Conservation (phyloP, 2,113 vertebrate species). For the Heloderma charlesbogerti region DNA sequence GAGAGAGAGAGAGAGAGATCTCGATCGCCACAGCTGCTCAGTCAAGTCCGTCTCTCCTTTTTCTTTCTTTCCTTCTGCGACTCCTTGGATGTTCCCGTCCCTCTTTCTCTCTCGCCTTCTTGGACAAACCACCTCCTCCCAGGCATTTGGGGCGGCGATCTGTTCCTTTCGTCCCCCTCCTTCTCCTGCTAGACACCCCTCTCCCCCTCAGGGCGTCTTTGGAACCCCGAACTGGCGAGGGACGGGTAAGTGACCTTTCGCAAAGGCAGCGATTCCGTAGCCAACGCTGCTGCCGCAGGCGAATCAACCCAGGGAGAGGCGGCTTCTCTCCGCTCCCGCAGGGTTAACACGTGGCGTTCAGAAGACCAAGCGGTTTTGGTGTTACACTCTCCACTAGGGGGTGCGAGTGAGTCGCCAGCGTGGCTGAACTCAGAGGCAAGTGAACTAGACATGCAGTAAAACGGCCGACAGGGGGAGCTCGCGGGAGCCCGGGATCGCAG, state of each 20-base stretch:
- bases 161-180: neutral
- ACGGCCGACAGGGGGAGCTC: neutral
- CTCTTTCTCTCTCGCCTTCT: neutral
- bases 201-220: neutral
- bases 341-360: neutral
- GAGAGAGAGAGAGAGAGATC: too few species aligned
- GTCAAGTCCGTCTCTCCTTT: rapidly evolving
- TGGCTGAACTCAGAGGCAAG: too few species aligned
- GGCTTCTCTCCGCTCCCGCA: neutral
- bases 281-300: neutral
- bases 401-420: neutral
- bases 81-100: neutral
- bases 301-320: neutral
- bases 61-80: neutral
- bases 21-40: neutral
- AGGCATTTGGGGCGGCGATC: neutral
- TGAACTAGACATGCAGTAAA: neutral
- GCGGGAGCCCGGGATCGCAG: neutral
- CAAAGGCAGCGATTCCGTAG: neutral
- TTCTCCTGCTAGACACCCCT: neutral
- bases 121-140: neutral
- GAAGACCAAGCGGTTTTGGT: too few species aligned
- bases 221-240: neutral
- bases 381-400: neutral
- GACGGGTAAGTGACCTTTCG: neutral